These are phyloP conservation scores for Cariama cristata DNA, from an alignment of 2,113 vertebrate species.

Conservation along the genomic window DNA sequence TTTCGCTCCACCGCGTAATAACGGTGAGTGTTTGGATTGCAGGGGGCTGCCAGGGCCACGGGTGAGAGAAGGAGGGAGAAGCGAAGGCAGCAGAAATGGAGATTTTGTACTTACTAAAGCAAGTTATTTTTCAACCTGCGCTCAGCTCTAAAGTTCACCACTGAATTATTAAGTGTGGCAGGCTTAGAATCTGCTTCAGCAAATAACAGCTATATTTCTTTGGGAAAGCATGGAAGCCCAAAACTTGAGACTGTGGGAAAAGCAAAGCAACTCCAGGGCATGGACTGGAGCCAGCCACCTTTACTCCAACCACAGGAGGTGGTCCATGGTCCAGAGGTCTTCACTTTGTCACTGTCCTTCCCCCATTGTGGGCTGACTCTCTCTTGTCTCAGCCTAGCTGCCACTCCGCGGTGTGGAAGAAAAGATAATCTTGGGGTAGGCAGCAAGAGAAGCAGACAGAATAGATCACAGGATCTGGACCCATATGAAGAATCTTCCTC, in stretches of 20 bases:
- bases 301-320: background rate
- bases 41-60: background rate
- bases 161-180: conserved; percentile 66
- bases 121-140: conserved; percentile 52
- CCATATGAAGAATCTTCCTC: background rate
- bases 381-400: background rate
- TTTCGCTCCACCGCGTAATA: background rate
- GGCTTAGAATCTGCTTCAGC: conserved; percentile 3
- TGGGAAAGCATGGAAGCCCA: background rate
- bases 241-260: background rate
- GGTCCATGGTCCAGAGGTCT: background rate
- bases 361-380: background rate
- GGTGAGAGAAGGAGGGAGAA: background rate
- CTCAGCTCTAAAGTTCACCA: conserved; percentile 57
- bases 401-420: fast-evolving
- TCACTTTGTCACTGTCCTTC: background rate
- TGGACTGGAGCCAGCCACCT: background rate
- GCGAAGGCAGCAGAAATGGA: conserved; percentile 37
- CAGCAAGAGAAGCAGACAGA: background rate
- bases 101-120: conserved; percentile 57
- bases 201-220: conserved; percentile 31
- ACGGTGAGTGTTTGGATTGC: conserved; percentile 28
- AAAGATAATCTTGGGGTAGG: background rate
- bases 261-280: background rate
- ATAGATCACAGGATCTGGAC: background rate